Evolutionary conservation across 2,113 vertebrate genomes (phyloP), one percentile per base, ranked within the genome.

Genomic region (Stictonetta naevosa): DNA sequence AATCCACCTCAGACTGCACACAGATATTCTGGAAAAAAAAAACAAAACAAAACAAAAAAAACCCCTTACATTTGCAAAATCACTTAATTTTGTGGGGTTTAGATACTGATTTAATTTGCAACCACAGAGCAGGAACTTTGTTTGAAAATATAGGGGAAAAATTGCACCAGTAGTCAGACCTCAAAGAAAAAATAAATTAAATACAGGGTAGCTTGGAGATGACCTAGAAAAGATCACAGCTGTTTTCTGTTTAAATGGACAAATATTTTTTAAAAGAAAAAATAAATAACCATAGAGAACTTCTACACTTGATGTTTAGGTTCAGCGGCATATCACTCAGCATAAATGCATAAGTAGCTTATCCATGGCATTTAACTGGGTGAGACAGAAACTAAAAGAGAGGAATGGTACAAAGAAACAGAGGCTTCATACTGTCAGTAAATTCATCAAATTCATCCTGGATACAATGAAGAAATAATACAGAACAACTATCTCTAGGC

Each of bases 41-140:
- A 46, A 46, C 8, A 46, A 20, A 46, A 42, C 13, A 44, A 40
- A 40, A 40, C 13, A 11, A 40, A 40, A 13, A 13, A 40, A 40
- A 40, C 11, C 4, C 8, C 62, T 71, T 92, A 79, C 4, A 50
- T 76, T 93, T 85, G 87, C 18, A 83, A 71, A 95, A 95, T 71
- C 55, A 31, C 28, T 86, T 48, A 52, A 96, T 91, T 96, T 90
- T 40, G 1, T 52, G 36, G 84, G 67, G 81, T 66, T 92, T 92
- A 79, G 74, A 13, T 95, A 87, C 79, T 89, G 77, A 92, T 95
- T 91, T 89, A 91, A 48, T 46, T 58, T 90, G 66, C 42, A 94
- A 44, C 29, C 71, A 34, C 62, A 59, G 31, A 74, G 55, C 36
- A 23, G 67, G 90, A 85, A 90, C 74, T 76, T 83, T 64, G 20